Base-by-base conservation (phyloP, 2,797 vertebrate genomes). In the Alcedo quadribrachys region DNA sequence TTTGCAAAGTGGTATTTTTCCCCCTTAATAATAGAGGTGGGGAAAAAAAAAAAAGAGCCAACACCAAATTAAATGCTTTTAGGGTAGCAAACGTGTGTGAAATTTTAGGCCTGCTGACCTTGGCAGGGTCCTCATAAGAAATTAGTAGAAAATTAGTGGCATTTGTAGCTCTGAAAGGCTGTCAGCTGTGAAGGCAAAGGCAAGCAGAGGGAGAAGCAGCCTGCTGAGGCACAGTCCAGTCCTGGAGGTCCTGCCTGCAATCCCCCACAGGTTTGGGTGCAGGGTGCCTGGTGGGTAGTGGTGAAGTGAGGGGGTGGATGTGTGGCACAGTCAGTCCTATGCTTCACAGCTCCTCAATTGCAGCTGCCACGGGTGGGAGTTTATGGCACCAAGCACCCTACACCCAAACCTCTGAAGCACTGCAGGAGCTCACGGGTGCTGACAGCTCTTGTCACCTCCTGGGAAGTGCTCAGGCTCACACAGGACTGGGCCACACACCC, bases 101-200 rank as follows among this genome's bases (percentile, higher is more conserved):
- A 94, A 92, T 90, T 87, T 88, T 83, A 84, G 90, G 61, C 70
- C 91, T 80, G 28, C 55, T 87, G 90, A 89, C 85, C 87, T 96
- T 94, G 92, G 91, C 81, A 87, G 28, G 25, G 33, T 89, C 55
- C 48, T 28, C 4, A 2, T 65, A 81, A 95, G 74, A 94, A 93
- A 94, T 86, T 12, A 65, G 28, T n/a, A 70, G 22, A 65, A 65
- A 94, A 90, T 90, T 61, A 89, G 58, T 15, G 46, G 37, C 37
- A 20, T 69, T 89, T 93, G 53, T 14, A 74, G 35, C 61, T 95
- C 91, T 53, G 55, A 80, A 89, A 78, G 58, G 80, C 70, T 5
- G 0, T 74, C 60, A 54, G 76, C 79, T 70, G 48, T 2, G 3
- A 51, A 70, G 68, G 32, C 3, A 0, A 55, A 70, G 71, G 32